These are phyloP conservation scores for Dreissena polymorpha DNA, from an alignment of 1,140 invertebrate species.

Conservation along the genomic window DNA sequence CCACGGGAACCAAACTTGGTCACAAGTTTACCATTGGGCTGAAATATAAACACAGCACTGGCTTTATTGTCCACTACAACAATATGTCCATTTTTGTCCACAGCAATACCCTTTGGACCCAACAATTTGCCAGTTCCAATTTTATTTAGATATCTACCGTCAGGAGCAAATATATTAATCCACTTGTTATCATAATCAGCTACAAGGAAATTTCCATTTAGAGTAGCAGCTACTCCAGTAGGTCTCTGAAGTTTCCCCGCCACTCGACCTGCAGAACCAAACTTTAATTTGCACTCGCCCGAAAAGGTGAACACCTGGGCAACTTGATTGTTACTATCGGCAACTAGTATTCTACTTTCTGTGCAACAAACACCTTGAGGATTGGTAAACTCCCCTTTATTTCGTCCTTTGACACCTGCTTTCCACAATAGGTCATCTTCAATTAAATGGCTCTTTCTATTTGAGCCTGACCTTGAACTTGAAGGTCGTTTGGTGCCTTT, in stretches of 20 bases:
- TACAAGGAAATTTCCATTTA: slow-evolving; percentile 82
- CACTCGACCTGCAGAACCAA: slow-evolving; percentile 81
- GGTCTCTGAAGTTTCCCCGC: slow-evolving; percentile 83
- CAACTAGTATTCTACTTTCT: slow-evolving; percentile 81
- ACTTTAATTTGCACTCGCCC: slow-evolving; percentile 77
- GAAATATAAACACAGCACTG: slow-evolving; percentile 82
- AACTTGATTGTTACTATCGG: slow-evolving; percentile 84
- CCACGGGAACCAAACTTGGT: slow-evolving; percentile 78
- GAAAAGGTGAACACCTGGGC: slow-evolving; percentile 79
- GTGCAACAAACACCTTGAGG: slow-evolving; percentile 81
- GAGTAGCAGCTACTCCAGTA: slow-evolving; percentile 81
- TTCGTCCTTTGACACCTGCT: slow-evolving; percentile 81
- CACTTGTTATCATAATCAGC: slow-evolving; percentile 84
- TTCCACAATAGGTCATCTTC: slow-evolving; percentile 80
- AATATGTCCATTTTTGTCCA: slow-evolving; percentile 81
- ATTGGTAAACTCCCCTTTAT: slow-evolving; percentile 83
- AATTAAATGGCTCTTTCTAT: slow-evolving; percentile 78
- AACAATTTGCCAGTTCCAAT: slow-evolving; percentile 82
- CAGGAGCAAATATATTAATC: slow-evolving; percentile 82
- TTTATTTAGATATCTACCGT: slow-evolving; percentile 82
- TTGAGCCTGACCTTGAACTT: slow-evolving; percentile 79
- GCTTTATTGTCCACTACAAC: slow-evolving; percentile 84
- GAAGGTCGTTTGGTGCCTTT: slow-evolving; percentile 77
- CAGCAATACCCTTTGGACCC: slow-evolving; percentile 83
- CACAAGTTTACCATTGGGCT: slow-evolving; percentile 80